These are phyloP conservation scores for Etheostoma spectabile DNA, from an alignment of 2,113 vertebrate genomes.

Conservation along the genomic window DNA sequence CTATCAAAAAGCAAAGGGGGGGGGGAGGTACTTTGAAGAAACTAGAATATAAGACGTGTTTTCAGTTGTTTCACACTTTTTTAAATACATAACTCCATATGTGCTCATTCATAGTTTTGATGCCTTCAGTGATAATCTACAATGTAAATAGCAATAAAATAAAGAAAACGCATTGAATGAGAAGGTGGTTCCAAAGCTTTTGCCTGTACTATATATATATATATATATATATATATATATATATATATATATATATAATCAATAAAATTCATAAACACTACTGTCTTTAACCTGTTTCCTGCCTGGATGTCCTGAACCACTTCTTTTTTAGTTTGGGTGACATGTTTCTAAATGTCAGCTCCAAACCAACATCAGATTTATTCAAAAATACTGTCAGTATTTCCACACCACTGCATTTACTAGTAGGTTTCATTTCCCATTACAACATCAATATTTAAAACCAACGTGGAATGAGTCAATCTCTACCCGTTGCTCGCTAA, in stretches of 20 bases:
- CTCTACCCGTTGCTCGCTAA: background rate
- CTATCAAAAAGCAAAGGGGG: no score
- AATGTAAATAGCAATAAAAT: no score
- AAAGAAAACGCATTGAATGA: no score
- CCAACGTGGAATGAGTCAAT: background rate
- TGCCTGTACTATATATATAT: no score
- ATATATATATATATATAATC: background rate
- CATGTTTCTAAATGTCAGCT: background rate
- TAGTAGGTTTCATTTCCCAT: background rate
- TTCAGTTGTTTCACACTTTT: no score
- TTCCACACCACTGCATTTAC: background rate
- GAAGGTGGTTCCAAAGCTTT: no score
- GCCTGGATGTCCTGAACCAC: background rate
- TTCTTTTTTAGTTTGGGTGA: background rate
- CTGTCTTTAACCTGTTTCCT: background rate
- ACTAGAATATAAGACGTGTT: no score
- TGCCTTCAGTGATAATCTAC: no score
- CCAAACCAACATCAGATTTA: slow-evolving; percentile 1
- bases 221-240: no score
- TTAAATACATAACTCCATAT: no score
- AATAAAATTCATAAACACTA: slow-evolving; percentile 22
- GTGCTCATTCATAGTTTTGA: no score
- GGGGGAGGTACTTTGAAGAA: no score
- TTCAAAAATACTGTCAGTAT: background rate
- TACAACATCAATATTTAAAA: background rate